These are phyloP conservation scores for Lapara coniferarum DNA, from an alignment of 2,888 invertebrate species.

Conservation along the genomic window DNA sequence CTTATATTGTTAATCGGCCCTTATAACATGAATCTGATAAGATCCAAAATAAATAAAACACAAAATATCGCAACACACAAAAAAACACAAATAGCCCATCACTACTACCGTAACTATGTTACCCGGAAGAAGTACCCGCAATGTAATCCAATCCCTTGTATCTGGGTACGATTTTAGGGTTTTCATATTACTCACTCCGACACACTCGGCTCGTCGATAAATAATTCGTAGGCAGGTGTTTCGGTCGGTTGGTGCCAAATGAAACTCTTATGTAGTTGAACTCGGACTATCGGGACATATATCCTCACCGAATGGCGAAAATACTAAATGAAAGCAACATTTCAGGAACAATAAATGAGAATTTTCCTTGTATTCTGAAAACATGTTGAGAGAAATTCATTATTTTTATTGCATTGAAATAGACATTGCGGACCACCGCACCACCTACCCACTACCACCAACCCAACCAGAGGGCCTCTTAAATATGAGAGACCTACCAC, in stretches of 20 bases:
- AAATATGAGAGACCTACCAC: too few relatives aligned
- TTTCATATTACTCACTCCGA: conserved; percentile 20
- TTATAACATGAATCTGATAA: too few relatives aligned
- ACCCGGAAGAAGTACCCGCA: neutral
- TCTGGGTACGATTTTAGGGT: neutral
- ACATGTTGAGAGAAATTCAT: neutral
- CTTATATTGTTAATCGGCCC: too few relatives aligned
- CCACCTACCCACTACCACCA: too few relatives aligned
- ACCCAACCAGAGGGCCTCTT: too few relatives aligned
- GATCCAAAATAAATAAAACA: too few relatives aligned
- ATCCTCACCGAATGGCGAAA: neutral
- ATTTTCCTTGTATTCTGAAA: neutral
- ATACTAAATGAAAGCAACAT: neutral
- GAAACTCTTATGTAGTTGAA: conserved; percentile 18
- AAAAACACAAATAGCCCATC: too few relatives aligned
- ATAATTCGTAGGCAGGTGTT: conserved; percentile 22
- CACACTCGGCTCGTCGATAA: conserved; percentile 14
- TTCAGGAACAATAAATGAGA: neutral
- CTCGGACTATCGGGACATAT: neutral
- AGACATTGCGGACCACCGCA: too few relatives aligned
- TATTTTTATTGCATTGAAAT: too few relatives aligned
- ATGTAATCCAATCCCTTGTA: conserved; percentile 2
- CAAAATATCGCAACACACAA: too few relatives aligned
- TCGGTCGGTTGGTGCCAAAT: conserved; percentile 8
- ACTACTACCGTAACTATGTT: too few relatives aligned